These are phyloP conservation scores for Nannospalax galili DNA, from an alignment of 2,113 vertebrate genomes.

Conservation along the genomic window DNA sequence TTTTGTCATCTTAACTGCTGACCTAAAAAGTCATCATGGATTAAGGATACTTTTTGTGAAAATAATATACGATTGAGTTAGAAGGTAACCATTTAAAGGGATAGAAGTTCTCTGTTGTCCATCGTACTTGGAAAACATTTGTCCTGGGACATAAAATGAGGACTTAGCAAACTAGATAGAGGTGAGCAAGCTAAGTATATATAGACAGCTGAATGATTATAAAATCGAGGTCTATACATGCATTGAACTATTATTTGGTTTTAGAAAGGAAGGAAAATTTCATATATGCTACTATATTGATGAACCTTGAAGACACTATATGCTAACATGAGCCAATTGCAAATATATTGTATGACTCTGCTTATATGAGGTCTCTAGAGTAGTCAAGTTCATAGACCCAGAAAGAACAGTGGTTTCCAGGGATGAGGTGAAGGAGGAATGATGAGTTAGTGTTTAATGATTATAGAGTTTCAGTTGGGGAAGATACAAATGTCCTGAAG, in stretches of 20 bases:
- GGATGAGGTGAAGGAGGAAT: not conserved
- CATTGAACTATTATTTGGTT: not conserved
- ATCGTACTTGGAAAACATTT: not conserved
- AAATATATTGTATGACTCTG: not conserved
- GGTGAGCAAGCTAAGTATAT: not conserved
- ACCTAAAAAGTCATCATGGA: not conserved
- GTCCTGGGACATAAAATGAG: not conserved
- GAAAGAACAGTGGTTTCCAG: not conserved
- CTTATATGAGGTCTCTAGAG: not conserved
- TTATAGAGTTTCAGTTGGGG: too few relatives aligned
- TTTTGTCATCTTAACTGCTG: slow-evolving; percentile 20
- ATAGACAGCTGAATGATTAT: not conserved
- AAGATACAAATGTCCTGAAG: not conserved
- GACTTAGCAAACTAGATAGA: not conserved
- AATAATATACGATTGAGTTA: not conserved
- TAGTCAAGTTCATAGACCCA: not conserved
- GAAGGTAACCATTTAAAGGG: slow-evolving; percentile 12
- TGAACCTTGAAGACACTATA: not conserved
- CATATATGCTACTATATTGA: not conserved
- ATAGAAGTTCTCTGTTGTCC: not conserved
- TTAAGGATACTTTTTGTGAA: not conserved
- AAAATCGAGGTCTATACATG: not conserved
- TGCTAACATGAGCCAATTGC: not conserved
- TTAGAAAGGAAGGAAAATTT: not conserved
- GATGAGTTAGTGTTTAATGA: not conserved